Evolutionary conservation across 1,140 invertebrate genomes (phyloP), one percentile per base, ranked within the genome.

Genomic region (Cephus cinctus): DNA sequence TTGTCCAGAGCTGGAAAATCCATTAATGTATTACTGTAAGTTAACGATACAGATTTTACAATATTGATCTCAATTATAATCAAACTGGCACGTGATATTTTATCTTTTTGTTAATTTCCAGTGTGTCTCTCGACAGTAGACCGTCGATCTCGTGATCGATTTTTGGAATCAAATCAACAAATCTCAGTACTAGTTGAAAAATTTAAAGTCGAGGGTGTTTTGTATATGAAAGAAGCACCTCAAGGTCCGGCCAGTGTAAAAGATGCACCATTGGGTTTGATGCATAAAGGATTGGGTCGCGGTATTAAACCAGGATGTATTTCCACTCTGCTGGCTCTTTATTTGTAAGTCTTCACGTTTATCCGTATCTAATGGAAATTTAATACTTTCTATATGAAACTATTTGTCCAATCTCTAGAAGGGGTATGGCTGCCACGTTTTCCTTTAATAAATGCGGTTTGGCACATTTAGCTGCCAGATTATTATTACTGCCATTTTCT

Each of bases 111-210:
- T 47, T 22, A 12, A 55, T 43, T 75, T 78, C 27, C 61, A 88
- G 89, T 96, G 34, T 96, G 92, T 65, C 71, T 96, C 39, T 93
- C 92, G 18, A 96, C 93, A 0, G 92, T 96, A 9, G 93, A 96
- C 75, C 80, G 92, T 23, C 78, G 91, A 43, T 92, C 88, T 2
- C 80, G 92, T 18, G 92, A 96, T 70, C 78, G 91, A 9, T 95
- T 95, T 67, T 78, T 96, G 6, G 92, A 96, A 67, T 95, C 92
- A 0, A 94, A 92, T 63, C 89, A 93, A 50, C 92, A 96, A 71
- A 96, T 96, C 56, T 87, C 90, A 4, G 87, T 90, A 0, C 67
- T 96, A 1, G 92, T 96, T 0, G 92, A 96, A 44, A 92, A 94
- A 63, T 96, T 95, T 61, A 93, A 92, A 65, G 69, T 87, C 11